Percentiles rank a stretch among this genome's conserved stretches.
These are phyloP conservation scores for Fulica atra DNA, from an alignment of 2,113 vertebrate species.

Conservation along the genomic window DNA sequence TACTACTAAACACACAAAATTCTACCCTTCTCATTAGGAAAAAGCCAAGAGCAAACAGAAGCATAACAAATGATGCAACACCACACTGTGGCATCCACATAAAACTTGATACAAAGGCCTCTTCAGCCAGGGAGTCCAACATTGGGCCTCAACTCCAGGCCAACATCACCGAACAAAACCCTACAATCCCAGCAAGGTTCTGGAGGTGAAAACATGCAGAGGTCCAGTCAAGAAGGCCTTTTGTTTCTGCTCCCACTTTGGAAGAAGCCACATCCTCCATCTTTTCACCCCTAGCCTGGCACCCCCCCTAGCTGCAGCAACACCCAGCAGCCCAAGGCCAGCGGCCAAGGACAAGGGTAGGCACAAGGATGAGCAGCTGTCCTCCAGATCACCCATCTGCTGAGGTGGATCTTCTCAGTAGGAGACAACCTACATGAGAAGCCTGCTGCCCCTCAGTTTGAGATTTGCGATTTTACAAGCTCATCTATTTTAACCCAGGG, in stretches of 20 bases:
- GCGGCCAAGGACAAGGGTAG: fast-evolving
- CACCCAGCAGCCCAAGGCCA: too few species aligned
- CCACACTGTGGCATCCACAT: fast-evolving
- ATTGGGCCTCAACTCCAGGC: background rate
- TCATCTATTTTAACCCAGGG: background rate
- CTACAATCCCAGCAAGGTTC: background rate
- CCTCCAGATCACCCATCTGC: background rate
- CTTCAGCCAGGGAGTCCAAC: background rate
- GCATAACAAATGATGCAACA: background rate
- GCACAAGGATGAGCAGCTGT: fast-evolving
- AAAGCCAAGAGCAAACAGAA: background rate
- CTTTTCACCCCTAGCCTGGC: too few species aligned
- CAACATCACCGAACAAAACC: background rate
- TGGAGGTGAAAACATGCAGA: background rate
- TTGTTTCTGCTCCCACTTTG: background rate
- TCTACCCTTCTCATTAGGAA: background rate
- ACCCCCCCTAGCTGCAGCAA: background rate
- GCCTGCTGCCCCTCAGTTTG: fast-evolving
- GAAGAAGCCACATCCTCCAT: background rate
- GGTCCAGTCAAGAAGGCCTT: background rate
- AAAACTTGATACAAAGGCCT: background rate
- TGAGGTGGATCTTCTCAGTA: background rate
- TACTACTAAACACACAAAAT: background rate
- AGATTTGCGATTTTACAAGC: background rate
- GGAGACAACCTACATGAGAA: fast-evolving